Base-by-base conservation (phyloP, 2,113 vertebrate genomes). In the Romanogobio albipinnatus region DNA sequence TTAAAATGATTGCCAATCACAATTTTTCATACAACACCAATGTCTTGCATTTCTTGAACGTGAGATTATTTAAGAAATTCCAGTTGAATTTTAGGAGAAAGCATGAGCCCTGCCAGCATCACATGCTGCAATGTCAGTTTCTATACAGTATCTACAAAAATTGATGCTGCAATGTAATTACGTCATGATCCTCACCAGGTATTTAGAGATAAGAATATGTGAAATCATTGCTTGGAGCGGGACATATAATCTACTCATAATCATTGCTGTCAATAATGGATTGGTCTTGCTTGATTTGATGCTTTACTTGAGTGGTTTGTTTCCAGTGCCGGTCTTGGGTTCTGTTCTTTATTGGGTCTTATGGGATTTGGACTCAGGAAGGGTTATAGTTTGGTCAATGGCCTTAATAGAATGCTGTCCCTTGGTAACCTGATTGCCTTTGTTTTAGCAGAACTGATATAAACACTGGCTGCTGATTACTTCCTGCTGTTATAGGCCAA, bases 371-470 rank as follows among this genome's bases (percentile, higher is more conserved):
- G n/a, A 74, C 71, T 74, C 11, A 24, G 47, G 0, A 47, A 11
- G n/a, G 43, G 43, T 26, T 71, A 71, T 43, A n/a, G 36, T 11
- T 70, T 71, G 68, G n/a, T 62, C n/a, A 17, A 56, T 36, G 29
- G 19, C 49, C 15, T n/a, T 45, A 11, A 61, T 15, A 17, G 8
- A 45, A 58, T 39, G 26, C 29, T 58, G 29, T 62, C 11, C 14
- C 36, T 24, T 61, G 56, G 36, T 24, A 43, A n/a, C 33, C 36
- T 24, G 53, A 39, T 43, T 59, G 56, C 22, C 33, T 78, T 39
- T 78, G 76, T 78, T 9, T 61, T 61, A 8, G 6, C 36, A 62
- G 36, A 79, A n/a, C n/a, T 79, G 7, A 45, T 9, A 78, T 79
- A 22, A 45, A 39, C 22, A 45, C 36, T 24, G 33, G 7, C 0